phyloP scores from a whole-genome alignment of 2,888 invertebrate genomes.

The Coelinius sp. region DNA sequence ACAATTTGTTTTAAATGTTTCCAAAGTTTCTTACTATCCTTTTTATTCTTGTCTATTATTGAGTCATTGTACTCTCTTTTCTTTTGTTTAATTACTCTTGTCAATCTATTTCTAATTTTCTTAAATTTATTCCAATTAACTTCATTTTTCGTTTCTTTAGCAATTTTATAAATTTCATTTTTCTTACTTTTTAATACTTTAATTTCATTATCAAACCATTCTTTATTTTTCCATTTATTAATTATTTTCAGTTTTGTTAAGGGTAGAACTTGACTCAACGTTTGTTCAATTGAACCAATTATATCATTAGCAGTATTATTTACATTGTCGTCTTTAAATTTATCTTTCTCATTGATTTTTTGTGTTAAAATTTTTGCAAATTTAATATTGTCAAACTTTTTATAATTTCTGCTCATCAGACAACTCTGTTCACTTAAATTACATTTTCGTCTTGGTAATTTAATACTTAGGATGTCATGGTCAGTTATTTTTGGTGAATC shows the following conservation, averaged over 20 bases:
- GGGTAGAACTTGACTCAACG: too few relatives aligned
- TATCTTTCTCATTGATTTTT: constrained; percentile 21
- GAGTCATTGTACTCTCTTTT: constrained; percentile 24
- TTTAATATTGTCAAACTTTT: constrained; percentile 24
- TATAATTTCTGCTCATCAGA: constrained; percentile 27
- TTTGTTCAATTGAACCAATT: too few relatives aligned
- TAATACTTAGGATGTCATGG: constrained; percentile 32
- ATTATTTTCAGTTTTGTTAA: constrained; percentile 21
- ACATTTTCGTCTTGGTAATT: constrained; percentile 15
- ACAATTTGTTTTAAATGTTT: constrained; percentile 35
- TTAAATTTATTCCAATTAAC: constrained; percentile 34
- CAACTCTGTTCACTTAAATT: background rate
- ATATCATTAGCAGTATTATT: constrained; percentile 33
- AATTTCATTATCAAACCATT: constrained; percentile 32
- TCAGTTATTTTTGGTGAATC: constrained; percentile 36
- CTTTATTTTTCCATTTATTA: constrained; percentile 32
- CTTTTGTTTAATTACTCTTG: constrained; percentile 31
- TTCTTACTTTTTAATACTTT: constrained; percentile 26
- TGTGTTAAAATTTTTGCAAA: constrained; percentile 23
- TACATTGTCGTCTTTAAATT: constrained; percentile 27
- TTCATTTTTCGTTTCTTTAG: constrained; percentile 19
- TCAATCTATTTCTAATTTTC: constrained; percentile 30
- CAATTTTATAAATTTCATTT: constrained; percentile 32
- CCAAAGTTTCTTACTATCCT: constrained; percentile 33
- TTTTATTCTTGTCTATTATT: constrained; percentile 31